Conservation (phyloP, 2,888 invertebrate species). For the Drosophila testacea region DNA sequence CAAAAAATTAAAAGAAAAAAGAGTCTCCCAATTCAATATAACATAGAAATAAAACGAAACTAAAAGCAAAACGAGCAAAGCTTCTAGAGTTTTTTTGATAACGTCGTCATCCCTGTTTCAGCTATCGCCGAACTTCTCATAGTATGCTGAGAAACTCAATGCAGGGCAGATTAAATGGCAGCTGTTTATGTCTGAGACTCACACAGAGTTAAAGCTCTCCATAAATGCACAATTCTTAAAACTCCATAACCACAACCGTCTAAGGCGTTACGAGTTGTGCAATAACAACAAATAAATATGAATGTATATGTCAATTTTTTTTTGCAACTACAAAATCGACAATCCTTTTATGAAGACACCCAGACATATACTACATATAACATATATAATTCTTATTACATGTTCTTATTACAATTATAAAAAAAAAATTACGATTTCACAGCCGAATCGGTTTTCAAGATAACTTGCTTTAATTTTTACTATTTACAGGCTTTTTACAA, state of each 20-base stretch:
- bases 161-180: constrained; percentile 41
- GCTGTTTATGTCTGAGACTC: constrained; percentile 18
- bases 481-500: constrained; percentile 31
- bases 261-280: constrained; percentile 25
- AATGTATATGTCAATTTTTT: neutral
- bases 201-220: constrained; percentile 39
- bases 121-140: constrained; percentile 3
- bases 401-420: constrained; percentile 11
- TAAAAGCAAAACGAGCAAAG: constrained; percentile 8
- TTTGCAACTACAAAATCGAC: constrained; percentile 15
- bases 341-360: constrained; percentile 43
- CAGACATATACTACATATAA: neutral
- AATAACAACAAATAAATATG: constrained; percentile 4
- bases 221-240: constrained; percentile 53
- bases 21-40: constrained; percentile 14
- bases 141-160: constrained; percentile 25
- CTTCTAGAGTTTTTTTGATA: constrained; percentile 8
- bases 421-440: constrained; percentile 39
- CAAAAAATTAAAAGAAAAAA: neutral
- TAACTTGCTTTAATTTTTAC: constrained; percentile 28
- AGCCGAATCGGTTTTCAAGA: constrained; percentile 17
- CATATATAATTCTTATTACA: constrained; percentile 4
- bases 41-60: constrained; percentile 13
- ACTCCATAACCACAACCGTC: constrained; percentile 33
- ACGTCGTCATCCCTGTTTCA: constrained; percentile 1